Evolutionary conservation across 1,140 invertebrate genomes (phyloP), one percentile per base, ranked within the genome.

Genomic region (Bilobella aurantiaca): DNA sequence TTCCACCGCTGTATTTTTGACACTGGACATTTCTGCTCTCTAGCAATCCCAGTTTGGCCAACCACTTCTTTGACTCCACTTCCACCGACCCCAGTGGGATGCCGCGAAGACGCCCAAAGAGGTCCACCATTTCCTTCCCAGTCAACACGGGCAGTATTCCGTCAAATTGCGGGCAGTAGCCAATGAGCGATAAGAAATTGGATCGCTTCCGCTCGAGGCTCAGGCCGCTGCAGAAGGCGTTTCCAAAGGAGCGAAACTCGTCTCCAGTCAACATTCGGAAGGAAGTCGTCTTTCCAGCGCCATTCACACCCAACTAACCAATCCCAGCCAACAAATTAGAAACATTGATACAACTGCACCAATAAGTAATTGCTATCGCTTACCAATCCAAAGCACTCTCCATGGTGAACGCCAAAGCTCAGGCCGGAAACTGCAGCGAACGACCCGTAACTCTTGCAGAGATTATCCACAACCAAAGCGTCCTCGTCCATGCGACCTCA

Each of bases 101-200:
- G 30, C 83, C 83, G 58, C 82, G 66, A 2, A 85, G 73, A 61
- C 81, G 69, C 21, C 79, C 81, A 75, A 81, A 84, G 68, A 84
- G 78, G 63, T 72, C 59, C 2, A 85, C 75, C 62, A 81, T 82
- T 73, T 85, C 83, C 63, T 78, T 70, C 1, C 81, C 81, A 23
- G 80, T 83, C 66, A 85, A 74, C n/a, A 81, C 75, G 63, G 79
- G 77, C 63, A 84, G 77, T 49, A 85, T 74, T 23, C 83, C 82
- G 77, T 85, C 83, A 77, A 78, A 80, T 71, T 79, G 78, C 1
- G 80, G 79, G 68, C 79, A 81, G 68, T 82, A 81, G 18, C 81
- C 79, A 62, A 81, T 76, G 37, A 76, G 47, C 12, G 42, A 34
- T n/a, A 67, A 3, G 27, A 58, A 63, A 65, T 76, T 75, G 61